phyloP scores from a whole-genome alignment of 1,140 invertebrate genomes.

The Paralvinella palmiformis region DNA sequence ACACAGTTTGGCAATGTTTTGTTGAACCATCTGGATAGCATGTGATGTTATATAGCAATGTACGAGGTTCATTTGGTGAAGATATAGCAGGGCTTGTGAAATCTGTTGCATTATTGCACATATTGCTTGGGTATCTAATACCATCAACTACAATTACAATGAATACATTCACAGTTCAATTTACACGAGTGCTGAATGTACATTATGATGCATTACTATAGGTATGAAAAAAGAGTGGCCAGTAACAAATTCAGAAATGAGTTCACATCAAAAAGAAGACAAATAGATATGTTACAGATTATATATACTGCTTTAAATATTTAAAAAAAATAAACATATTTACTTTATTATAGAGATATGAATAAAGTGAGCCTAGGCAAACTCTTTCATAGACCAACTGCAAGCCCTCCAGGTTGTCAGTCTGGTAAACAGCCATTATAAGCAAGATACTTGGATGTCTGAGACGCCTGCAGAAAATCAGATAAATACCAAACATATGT shows the following conservation, averaged over 20 bases:
- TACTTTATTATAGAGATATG: slow-evolving; percentile 39
- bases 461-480: slow-evolving; percentile 33
- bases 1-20: slow-evolving; percentile 46
- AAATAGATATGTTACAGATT: not conserved
- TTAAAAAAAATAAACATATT: slow-evolving; percentile 7
- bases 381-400: slow-evolving; percentile 50
- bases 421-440: slow-evolving; percentile 50
- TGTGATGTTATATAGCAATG: slow-evolving; percentile 52
- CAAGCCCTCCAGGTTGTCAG: slow-evolving; percentile 41
- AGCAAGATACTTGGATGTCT: slow-evolving; percentile 47
- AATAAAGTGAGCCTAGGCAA: slow-evolving; percentile 45
- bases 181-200: not conserved
- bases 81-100: slow-evolving; percentile 47
- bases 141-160: not conserved
- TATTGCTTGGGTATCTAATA: not conserved
- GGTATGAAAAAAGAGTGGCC: not conserved
- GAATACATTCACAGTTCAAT: not conserved
- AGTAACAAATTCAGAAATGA: not conserved
- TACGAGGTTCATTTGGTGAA: slow-evolving; percentile 47
- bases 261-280: not conserved
- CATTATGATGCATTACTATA: not conserved
- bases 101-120: slow-evolving; percentile 42
- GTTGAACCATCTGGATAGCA: slow-evolving; percentile 46
- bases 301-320: not conserved
- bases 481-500: not conserved